phyloP scores from a whole-genome alignment of 2,888 invertebrate species.

The Lumbricus terrestris region DNA sequence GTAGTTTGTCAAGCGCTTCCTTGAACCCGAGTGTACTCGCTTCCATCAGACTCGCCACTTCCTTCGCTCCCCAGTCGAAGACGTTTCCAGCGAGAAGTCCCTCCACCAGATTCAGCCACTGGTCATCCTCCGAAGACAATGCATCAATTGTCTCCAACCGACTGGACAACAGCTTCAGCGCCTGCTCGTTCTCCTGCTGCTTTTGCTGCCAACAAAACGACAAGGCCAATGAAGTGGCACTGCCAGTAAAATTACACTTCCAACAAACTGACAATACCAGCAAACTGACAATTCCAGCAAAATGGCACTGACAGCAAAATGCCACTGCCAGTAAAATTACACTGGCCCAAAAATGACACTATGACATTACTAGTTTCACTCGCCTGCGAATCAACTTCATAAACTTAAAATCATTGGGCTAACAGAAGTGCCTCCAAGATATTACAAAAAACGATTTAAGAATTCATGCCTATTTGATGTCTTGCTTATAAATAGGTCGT shows the following conservation, averaged over 20 bases:
- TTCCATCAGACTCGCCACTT: constrained; percentile 81
- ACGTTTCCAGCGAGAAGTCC: constrained; percentile 80
- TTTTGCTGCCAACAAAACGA: constrained; percentile 69
- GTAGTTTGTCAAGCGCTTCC: constrained; percentile 79
- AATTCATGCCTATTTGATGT: too few relatives aligned
- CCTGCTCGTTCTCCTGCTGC: constrained; percentile 79
- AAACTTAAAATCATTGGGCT: too few relatives aligned
- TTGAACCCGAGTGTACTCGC: constrained; percentile 71
- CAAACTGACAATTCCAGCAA: too few relatives aligned
- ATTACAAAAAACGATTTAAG: too few relatives aligned
- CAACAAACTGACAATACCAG: neutral
- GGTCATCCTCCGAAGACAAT: constrained; percentile 61
- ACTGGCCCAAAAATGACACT: too few relatives aligned
- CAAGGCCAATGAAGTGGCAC: neutral
- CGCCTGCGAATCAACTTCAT: too few relatives aligned
- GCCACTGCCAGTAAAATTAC: too few relatives aligned
- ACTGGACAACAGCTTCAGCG: constrained; percentile 70
- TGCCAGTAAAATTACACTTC: neutral
- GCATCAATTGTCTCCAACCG: constrained; percentile 73
- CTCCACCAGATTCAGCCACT: constrained; percentile 61
- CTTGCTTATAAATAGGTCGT: too few relatives aligned
- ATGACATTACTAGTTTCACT: too few relatives aligned
- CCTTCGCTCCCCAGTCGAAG: constrained; percentile 96
- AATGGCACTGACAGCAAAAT: too few relatives aligned
- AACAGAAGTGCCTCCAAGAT: too few relatives aligned